A percentile compares a stretch with the other conserved stretches of the same genome.
Evolutionary conservation across 2,113 vertebrate species (phyloP).

Genomic region (Candoia aspera): DNA sequence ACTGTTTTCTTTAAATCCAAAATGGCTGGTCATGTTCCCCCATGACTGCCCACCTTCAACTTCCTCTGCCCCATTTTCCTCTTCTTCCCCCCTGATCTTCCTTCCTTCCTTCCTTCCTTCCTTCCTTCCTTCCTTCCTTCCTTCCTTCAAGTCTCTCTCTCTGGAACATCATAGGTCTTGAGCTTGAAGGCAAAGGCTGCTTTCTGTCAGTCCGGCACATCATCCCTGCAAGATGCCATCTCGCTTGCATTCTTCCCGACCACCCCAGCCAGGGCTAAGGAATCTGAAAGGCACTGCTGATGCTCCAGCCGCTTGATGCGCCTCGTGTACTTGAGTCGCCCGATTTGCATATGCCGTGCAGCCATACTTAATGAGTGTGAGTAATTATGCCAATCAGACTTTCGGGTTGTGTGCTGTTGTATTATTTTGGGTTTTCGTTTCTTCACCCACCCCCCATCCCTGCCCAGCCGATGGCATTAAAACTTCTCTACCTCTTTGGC

Average conservation of each 20-base stretch:
- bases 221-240: constrained; percentile 3
- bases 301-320: constrained; percentile 53
- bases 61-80: background rate
- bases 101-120: background rate
- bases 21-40: constrained; percentile 11
- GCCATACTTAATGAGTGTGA: constrained; percentile 74
- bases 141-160: background rate
- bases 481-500: constrained; percentile 27
- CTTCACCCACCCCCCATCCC: background rate
- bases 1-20: constrained; percentile 8
- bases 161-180: background rate
- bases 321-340: constrained; percentile 46
- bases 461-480: background rate
- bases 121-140: background rate
- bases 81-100: background rate
- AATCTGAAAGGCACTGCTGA: constrained; percentile 15
- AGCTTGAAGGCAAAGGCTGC: constrained; percentile 33
- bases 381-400: constrained; percentile 76
- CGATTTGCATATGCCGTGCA: constrained; percentile 58
- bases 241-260: background rate
- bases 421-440: constrained; percentile 6
- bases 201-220: constrained; percentile 30
- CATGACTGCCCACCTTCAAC: background rate
- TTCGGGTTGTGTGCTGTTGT: background rate
- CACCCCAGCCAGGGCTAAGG: background rate